phyloP scores from a whole-genome alignment of 2,797 vertebrate species.

The Bovichtus diacanthus region DNA sequence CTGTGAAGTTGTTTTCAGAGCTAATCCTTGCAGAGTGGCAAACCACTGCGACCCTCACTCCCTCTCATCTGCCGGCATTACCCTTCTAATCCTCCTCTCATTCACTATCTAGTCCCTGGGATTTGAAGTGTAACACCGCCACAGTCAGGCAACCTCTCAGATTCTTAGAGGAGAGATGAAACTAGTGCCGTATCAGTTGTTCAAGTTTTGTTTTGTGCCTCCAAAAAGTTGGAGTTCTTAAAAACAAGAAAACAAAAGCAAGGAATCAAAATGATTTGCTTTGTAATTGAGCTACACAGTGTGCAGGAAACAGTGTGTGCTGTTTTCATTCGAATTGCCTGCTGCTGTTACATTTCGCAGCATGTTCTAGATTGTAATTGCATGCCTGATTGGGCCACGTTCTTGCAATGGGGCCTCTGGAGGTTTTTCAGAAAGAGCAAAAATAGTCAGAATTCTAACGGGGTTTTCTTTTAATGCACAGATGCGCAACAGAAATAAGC shows the following conservation, averaged over 20 bases:
- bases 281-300: conserved; percentile 64
- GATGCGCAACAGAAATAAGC: conserved; percentile 58
- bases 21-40: conserved; percentile 83
- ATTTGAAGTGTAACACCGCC: conserved; percentile 79
- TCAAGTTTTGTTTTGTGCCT: conserved; percentile 31
- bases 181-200: conserved; percentile 2
- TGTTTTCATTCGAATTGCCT: conserved; percentile 64
- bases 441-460: conserved; percentile 56
- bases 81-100: conserved; percentile 87
- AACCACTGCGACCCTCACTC: conserved; percentile 69
- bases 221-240: conserved; percentile 28
- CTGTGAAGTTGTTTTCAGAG: conserved; percentile 79
- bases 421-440: conserved; percentile 35
- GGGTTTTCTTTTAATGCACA: conserved; percentile 14
- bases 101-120: conserved; percentile 82
- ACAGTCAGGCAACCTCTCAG: conserved; percentile 66
- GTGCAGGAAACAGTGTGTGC: conserved; percentile 51
- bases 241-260: conserved; percentile 13
- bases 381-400: conserved; percentile 71
- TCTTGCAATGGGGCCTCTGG: conserved; percentile 44
- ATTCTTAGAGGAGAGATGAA: conserved; percentile 64
- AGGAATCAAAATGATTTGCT: conserved; percentile 52
- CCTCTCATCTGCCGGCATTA: conserved; percentile 87
- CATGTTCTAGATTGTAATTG: conserved; percentile 74
- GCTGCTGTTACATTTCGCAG: conserved; percentile 63